These are phyloP conservation scores for Linnaemya tessellans DNA, from an alignment of 2,888 invertebrate genomes.

Conservation along the genomic window DNA sequence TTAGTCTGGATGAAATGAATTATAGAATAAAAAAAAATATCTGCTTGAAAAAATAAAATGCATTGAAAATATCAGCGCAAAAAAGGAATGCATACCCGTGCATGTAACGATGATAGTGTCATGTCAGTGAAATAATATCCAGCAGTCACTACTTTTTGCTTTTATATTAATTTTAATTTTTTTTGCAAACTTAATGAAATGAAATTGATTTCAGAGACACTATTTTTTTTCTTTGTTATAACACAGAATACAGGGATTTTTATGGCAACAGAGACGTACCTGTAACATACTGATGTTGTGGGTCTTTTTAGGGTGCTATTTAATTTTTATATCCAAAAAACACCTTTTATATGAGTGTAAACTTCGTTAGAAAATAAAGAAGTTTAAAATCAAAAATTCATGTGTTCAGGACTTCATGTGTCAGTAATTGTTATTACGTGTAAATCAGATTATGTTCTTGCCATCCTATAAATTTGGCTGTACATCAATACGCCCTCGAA, in stretches of 20 bases:
- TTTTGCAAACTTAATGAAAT: constrained; percentile 58
- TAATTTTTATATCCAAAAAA: too few relatives aligned
- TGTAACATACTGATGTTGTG: too few relatives aligned
- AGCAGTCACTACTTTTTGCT: constrained; percentile 41
- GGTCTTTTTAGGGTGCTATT: too few relatives aligned
- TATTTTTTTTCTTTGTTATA: neutral
- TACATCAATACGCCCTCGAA: too few relatives aligned
- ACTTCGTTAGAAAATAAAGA: too few relatives aligned
- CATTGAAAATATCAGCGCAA: neutral
- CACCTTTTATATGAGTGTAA: too few relatives aligned
- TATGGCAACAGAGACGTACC: neutral
- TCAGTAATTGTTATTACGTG: too few relatives aligned
- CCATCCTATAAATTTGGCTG: too few relatives aligned
- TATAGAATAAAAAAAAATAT: constrained; percentile 50
- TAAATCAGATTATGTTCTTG: too few relatives aligned
- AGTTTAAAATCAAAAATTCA: too few relatives aligned
- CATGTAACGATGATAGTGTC: constrained; percentile 52
- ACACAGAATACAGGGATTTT: neutral
- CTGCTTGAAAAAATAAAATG: neutral
- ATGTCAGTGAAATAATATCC: constrained; percentile 45
- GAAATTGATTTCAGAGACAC: constrained; percentile 51
- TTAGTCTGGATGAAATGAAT: constrained; percentile 62
- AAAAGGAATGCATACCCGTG: neutral
- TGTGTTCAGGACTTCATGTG: too few relatives aligned
- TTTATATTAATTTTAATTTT: constrained; percentile 26